phyloP scores from a whole-genome alignment of 2,888 invertebrate species.

The Pogonocherus hispidulus region DNA sequence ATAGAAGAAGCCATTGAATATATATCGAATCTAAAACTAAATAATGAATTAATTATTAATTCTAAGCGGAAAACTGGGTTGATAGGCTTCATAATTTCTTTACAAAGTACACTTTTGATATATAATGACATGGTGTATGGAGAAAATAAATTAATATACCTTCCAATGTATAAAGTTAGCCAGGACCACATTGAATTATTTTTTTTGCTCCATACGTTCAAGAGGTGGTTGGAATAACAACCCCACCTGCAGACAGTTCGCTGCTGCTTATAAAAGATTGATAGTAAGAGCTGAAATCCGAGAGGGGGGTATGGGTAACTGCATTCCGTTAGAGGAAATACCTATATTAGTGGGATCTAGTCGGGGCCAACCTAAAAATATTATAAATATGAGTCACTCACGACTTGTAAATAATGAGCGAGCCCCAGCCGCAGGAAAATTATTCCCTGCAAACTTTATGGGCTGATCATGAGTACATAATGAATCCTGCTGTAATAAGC shows the following conservation, averaged over 20 bases:
- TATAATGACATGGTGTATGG: conserved; percentile 2
- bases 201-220: conserved; percentile 14
- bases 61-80: conserved; percentile 43
- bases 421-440: background rate
- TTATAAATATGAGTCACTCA: background rate
- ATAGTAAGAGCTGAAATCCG: background rate
- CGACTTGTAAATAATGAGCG: background rate
- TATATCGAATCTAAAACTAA: background rate
- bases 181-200: conserved; percentile 32
- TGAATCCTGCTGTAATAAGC: background rate
- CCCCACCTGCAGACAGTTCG: conserved; percentile 3
- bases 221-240: conserved; percentile 27
- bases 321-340: background rate
- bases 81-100: conserved; percentile 35
- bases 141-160: conserved; percentile 7
- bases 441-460: background rate
- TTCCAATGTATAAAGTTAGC: conserved; percentile 31
- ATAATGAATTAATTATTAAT: conserved; percentile 25
- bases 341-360: background rate
- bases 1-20: conserved; percentile 14
- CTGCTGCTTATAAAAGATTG: conserved; percentile 7
- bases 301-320: background rate
- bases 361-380: background rate
- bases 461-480: background rate
- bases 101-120: background rate